These are phyloP conservation scores for Amphiprion clarkii DNA, from an alignment of 2,797 vertebrate species.

Conservation along the genomic window DNA sequence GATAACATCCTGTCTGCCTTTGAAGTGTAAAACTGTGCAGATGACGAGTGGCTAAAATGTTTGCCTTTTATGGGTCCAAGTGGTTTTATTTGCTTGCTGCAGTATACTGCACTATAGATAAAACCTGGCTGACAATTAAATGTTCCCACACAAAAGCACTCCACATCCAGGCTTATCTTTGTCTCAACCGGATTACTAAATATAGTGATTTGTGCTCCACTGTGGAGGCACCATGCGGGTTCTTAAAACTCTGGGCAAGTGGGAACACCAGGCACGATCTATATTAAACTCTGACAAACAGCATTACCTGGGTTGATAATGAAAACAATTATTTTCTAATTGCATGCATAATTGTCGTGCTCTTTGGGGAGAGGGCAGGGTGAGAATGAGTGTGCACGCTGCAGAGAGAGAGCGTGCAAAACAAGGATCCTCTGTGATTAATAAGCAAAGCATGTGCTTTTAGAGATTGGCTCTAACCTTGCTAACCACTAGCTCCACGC, in stretches of 20 bases:
- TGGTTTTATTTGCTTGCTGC: conserved; percentile 48
- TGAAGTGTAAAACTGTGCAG: conserved; percentile 40
- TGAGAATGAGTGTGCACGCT: background rate
- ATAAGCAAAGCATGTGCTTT: conserved; percentile 37
- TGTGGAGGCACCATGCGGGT: conserved; percentile 22
- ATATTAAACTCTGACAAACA: conserved; percentile 57
- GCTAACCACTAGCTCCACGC: conserved; percentile 32
- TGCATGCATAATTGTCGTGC: conserved; percentile 56
- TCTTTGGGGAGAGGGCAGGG: conserved; percentile 34
- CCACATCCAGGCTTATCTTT: conserved; percentile 44
- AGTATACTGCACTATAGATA: conserved; percentile 53
- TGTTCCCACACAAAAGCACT: conserved; percentile 46
- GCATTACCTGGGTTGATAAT: conserved; percentile 61
- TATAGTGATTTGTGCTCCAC: conserved; percentile 40
- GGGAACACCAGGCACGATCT: conserved; percentile 38
- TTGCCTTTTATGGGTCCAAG: conserved; percentile 49
- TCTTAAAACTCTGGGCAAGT: conserved; percentile 36
- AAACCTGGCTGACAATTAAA: conserved; percentile 65
- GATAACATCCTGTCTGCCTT: conserved; percentile 49
- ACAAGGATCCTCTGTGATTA: conserved; percentile 46
- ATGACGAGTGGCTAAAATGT: conserved; percentile 63
- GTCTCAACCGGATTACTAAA: conserved; percentile 54
- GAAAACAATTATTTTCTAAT: conserved; percentile 73
- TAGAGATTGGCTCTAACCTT: conserved; percentile 49
- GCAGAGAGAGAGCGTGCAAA: conserved; percentile 11